phyloP scores from a whole-genome alignment of 1,140 invertebrate species.

The Magallana ariakensis region DNA sequence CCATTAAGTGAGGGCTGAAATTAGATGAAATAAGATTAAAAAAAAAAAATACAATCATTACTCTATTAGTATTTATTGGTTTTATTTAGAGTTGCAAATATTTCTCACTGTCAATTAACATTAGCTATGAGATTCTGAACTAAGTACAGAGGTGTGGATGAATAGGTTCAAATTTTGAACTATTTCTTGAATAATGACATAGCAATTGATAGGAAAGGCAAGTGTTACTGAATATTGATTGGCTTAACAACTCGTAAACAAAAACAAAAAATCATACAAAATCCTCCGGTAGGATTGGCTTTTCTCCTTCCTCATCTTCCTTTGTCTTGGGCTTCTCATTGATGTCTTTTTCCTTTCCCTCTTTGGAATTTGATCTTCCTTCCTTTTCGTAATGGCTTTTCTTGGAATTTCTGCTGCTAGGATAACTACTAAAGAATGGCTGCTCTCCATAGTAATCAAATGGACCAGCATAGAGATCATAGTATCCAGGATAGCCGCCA shows the following conservation, averaged over 20 bases:
- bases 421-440: constrained; percentile 64
- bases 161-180: too few relatives aligned
- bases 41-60: too few relatives aligned
- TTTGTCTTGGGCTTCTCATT: constrained; percentile 56
- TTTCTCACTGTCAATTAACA: too few relatives aligned
- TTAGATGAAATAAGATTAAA: not conserved
- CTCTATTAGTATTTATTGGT: too few relatives aligned
- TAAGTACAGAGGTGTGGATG: too few relatives aligned
- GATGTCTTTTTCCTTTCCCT: constrained; percentile 63
- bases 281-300: constrained; percentile 75
- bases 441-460: constrained; percentile 69
- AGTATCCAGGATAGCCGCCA: constrained; percentile 68
- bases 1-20: constrained; percentile 77
- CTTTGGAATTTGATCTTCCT: constrained; percentile 67
- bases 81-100: too few relatives aligned
- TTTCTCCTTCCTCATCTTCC: constrained; percentile 68
- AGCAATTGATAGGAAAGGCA: too few relatives aligned
- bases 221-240: too few relatives aligned
- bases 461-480: constrained; percentile 66
- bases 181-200: too few relatives aligned
- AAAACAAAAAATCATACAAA: constrained; percentile 72
- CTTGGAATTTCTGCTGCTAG: constrained; percentile 60
- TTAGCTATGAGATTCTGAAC: too few relatives aligned
- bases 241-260: too few relatives aligned
- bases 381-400: constrained; percentile 69